Base-by-base conservation (phyloP, 2,888 invertebrate genomes). In the Oligia fasciuncula region DNA sequence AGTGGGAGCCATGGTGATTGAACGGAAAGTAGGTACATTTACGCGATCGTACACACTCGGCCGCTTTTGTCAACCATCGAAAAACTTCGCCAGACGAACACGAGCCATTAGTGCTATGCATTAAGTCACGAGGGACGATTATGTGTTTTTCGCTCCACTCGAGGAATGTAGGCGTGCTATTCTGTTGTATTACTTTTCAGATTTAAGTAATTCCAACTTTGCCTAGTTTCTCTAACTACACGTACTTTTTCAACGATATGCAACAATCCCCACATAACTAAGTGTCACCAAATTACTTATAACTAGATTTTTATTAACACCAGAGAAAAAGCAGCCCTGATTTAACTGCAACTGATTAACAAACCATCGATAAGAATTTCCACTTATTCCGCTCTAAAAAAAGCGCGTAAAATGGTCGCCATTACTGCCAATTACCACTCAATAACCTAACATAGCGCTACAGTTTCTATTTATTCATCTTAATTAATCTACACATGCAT, bases 381-480 rank as follows among this genome's bases (percentile, higher is more conserved):
- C 57, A 68, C 71, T 81, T 63, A 81, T 71, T 83, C 77, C n/a
- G 77, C 77, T 81, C 83, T 57, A 82, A 68, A 81, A 80, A 81
- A 81, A 43, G 40, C 67, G 19, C 54, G 62, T 77, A 65, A 65
- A 65, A 80, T 54, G 29, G 14, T 68, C 14, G 14, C 54, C 57
- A 76, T 71, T 79, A 80, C 67, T 73, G 60, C 80, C 81, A 76
- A 82, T 77, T 70, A 85, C 73, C 65, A 60, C 73, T 73, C 78
- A 75, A 82, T 85, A 82, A 65, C 13, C 19, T 29, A 67, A 54
- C 74, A 40, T 69, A 74, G 35, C 29, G 29, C 49, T 23, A 57
- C 43, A 35, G 60, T 83, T 82, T 84, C 79, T 79, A 80, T 80
- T 60, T 76, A 77, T 80, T 80, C 79, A 46, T 79, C 79, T 85